Conservation (phyloP, 2,797 vertebrate genomes). For the Eupleurogrammus muticus region DNA sequence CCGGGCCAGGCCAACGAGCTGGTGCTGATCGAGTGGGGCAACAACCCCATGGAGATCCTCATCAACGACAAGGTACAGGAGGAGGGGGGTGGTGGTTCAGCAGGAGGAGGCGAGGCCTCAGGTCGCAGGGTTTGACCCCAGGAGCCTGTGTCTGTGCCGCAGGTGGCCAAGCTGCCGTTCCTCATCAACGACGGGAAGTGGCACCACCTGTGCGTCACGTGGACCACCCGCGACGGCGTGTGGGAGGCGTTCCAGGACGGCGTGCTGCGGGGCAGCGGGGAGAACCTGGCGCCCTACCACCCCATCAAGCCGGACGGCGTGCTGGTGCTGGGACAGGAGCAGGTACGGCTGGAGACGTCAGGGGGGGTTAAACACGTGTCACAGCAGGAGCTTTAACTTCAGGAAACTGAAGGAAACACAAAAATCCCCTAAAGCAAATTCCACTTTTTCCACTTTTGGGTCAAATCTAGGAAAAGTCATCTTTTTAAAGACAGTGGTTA, state of each 20-base stretch:
- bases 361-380: too few species aligned
- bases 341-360: too few species aligned
- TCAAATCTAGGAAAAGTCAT: too few species aligned
- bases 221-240: conserved; percentile 95
- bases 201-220: conserved; percentile 96
- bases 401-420: too few species aligned
- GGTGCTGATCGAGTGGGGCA: conserved; percentile 97
- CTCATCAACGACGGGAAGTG: conserved; percentile 94
- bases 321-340: conserved; percentile 94
- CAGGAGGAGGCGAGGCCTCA: conserved; percentile 16
- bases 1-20: conserved; percentile 95
- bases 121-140: too few species aligned
- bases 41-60: conserved; percentile 98
- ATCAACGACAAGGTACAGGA: conserved; percentile 94
- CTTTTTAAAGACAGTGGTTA: too few species aligned
- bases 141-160: conserved; percentile 44
- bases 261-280: conserved; percentile 89
- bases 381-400: too few species aligned
- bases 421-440: too few species aligned
- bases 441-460: too few species aligned
- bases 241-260: conserved; percentile 98
- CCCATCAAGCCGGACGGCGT: conserved; percentile 95
- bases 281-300: conserved; percentile 95
- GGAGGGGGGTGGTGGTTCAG: conserved; percentile 31
- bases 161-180: conserved; percentile 95